Percentiles rank a stretch among this genome's conserved stretches.
Conservation (phyloP, 1,140 invertebrate species). For the Calliopsis andreniformis region DNA sequence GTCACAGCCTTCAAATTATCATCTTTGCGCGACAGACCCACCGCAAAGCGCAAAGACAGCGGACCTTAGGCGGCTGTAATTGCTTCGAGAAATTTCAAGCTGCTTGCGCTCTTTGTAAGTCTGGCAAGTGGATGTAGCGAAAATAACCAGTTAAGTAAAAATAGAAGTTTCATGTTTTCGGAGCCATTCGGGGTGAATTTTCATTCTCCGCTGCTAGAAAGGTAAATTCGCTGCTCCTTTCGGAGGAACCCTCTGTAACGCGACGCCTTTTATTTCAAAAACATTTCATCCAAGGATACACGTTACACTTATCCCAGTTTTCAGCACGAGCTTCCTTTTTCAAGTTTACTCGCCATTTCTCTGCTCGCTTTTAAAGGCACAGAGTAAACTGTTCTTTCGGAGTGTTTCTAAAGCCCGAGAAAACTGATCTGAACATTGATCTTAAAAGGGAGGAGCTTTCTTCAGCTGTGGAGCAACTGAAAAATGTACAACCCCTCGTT, state of each 20-base stretch:
- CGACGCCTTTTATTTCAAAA: conserved; percentile 7
- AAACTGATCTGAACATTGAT: background rate
- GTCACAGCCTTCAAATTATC: conserved; percentile 68
- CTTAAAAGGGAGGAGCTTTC: background rate
- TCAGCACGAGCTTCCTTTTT: background rate
- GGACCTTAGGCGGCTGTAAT: conserved; percentile 13
- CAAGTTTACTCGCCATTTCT: conserved; percentile 10
- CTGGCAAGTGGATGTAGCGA: background rate
- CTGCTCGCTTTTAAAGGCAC: conserved; percentile 2
- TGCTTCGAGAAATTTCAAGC: conserved; percentile 6
- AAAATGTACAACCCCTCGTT: background rate
- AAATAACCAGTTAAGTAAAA: no score
- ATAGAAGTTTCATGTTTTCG: no score
- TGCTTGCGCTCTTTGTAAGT: background rate
- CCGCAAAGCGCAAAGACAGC: conserved; percentile 15
- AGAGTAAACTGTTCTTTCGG: conserved; percentile 1
- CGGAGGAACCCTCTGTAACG: background rate
- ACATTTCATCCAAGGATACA: background rate
- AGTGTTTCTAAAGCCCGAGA: background rate
- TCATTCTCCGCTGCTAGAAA: background rate
- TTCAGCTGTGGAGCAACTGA: background rate
- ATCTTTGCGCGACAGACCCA: conserved; percentile 43
- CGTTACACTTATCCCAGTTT: background rate
- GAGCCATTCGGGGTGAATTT: no score
- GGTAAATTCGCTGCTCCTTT: background rate